Conservation (phyloP, 1,140 invertebrate genomes). For the Polyergus mexicanus region DNA sequence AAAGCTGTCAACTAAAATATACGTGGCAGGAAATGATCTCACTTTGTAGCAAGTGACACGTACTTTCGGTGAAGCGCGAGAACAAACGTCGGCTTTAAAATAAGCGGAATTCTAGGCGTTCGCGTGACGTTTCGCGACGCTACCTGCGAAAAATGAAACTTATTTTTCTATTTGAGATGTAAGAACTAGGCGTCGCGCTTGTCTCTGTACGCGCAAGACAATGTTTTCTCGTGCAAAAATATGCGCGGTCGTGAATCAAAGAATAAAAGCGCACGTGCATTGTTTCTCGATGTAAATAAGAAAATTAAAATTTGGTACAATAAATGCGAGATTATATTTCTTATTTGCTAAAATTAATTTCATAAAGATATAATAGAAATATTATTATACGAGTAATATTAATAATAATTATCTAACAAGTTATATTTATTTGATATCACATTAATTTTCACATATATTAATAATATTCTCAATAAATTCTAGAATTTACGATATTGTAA, state of each 20-base stretch:
- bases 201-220: constrained; percentile 10
- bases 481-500: too few species aligned
- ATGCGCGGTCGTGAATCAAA: constrained; percentile 54
- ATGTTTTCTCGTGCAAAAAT: constrained; percentile 29
- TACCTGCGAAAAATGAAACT: constrained; percentile 51
- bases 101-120: constrained; percentile 48
- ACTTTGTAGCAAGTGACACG: constrained; percentile 71
- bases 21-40: constrained; percentile 66
- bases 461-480: too few species aligned
- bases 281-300: constrained; percentile 42
- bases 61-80: constrained; percentile 65
- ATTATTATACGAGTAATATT: neutral
- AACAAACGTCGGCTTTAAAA: constrained; percentile 52
- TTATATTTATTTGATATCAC: too few species aligned
- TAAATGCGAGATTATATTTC: neutral
- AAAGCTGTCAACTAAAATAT: constrained; percentile 50
- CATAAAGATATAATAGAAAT: neutral
- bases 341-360: constrained; percentile 14
- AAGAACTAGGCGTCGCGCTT: constrained; percentile 33
- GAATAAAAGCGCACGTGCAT: constrained; percentile 41
- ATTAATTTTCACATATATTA: too few species aligned
- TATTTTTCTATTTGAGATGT: constrained; percentile 57
- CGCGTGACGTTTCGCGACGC: constrained; percentile 37
- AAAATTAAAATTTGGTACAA: neutral
- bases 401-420: neutral